These are phyloP conservation scores for Terebella lapidaria DNA, from an alignment of 2,888 invertebrate genomes.

Conservation along the genomic window DNA sequence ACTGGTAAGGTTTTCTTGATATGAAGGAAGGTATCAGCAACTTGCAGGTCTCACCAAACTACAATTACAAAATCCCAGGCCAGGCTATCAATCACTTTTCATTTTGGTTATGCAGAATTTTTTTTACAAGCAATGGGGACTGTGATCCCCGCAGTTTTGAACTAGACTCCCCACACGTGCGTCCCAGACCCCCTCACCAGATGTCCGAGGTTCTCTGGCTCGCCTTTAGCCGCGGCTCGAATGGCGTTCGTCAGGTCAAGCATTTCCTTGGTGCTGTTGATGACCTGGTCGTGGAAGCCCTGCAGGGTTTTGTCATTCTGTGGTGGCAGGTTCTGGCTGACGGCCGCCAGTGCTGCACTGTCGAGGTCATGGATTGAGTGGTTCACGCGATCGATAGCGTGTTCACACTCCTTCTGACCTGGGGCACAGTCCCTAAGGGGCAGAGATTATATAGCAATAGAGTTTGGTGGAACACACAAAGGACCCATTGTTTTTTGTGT, in stretches of 20 bases:
- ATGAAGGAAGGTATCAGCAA: too few relatives aligned
- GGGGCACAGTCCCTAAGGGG: constrained; percentile 81
- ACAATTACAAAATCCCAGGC: too few relatives aligned
- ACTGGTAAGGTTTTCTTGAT: too few relatives aligned
- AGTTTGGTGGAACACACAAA: neutral
- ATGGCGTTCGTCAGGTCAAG: constrained; percentile 81
- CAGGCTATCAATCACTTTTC: too few relatives aligned
- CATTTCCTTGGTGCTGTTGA: constrained; percentile 69
- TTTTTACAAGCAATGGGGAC: too few relatives aligned
- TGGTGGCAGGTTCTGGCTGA: constrained; percentile 72
- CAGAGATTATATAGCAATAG: neutral
- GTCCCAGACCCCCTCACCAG: constrained; percentile 64
- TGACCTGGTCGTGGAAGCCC: constrained; percentile 58
- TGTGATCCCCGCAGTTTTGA: too few relatives aligned
- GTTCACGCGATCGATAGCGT: constrained; percentile 72
- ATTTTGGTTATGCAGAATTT: too few relatives aligned
- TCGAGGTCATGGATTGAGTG: constrained; percentile 76
- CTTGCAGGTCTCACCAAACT: too few relatives aligned
- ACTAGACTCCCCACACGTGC: too few relatives aligned
- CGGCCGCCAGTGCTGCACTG: constrained; percentile 78
- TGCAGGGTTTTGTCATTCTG: constrained; percentile 67
- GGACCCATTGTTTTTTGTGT: too few relatives aligned
- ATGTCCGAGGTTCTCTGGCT: constrained; percentile 91
- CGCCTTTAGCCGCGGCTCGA: constrained; percentile 76
- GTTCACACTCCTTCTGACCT: constrained; percentile 88